Evolutionary conservation across 2,113 vertebrate species (phyloP), one percentile per base, ranked within the genome.

Genomic region (Emydura subglobosa): DNA sequence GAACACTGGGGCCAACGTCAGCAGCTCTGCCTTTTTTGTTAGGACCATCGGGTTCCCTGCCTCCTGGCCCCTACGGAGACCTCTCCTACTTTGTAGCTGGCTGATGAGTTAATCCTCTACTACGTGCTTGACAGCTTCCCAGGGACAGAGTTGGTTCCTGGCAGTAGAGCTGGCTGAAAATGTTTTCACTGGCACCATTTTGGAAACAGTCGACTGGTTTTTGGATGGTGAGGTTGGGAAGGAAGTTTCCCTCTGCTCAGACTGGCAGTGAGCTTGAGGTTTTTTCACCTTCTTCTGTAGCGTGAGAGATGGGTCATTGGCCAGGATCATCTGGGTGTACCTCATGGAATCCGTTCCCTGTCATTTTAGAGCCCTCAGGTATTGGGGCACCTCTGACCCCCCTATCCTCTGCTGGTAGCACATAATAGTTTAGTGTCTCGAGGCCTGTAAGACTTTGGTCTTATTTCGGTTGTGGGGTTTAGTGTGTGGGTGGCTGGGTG

Each of bases 1-100:
- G 21, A 57, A 1, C 3, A 4, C 3, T 27, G 21, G 42, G 19
- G 25, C 42, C 16, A 24, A 8, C 3, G 1, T 57, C 11, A 2
- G 42, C 4, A 4, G 7, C 51, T n/a, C 9, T 34, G 34, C 42
- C 61, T 39, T 68, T 19, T 65, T 34, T 61, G 31, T 14, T 3
- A 21, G 2, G 50, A 50, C 34, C 50, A 39, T 57, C 50, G 17
- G 19, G 2, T 50, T 31, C 19, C 7, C 49, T 50, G 81, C 74
- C 51, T 44, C 42, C 7, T 25, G 34, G 16, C 55, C 50, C 16
- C 6, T 50, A 84, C 42, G 57, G 50, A 65, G 78, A 49, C 54
- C 39, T 65, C 14, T 44, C 10, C 7, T 10, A 9, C 21, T 7
- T 22, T 42, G 25, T 14, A 1, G 21, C 29, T 12, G 25, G 55